Conservation (phyloP, 2,797 vertebrate genomes). For the Pogoniulus pusillus region DNA sequence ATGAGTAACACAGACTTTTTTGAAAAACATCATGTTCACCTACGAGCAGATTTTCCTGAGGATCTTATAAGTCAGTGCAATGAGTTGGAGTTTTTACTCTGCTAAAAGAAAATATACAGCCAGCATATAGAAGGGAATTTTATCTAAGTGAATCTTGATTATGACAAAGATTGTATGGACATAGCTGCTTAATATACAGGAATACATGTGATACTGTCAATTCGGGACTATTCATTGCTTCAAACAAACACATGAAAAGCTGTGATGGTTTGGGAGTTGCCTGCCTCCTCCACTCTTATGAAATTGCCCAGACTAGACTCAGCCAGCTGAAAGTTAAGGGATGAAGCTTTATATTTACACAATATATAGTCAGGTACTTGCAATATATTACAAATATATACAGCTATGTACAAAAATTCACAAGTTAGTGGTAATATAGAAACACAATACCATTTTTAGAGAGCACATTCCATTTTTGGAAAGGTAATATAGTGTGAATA, state of each 20-base stretch:
- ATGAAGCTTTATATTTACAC: no score
- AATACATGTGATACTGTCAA: background rate
- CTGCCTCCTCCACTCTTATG: no score
- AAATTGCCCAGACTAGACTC: no score
- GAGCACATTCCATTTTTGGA: conserved; percentile 26
- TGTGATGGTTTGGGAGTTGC: no score
- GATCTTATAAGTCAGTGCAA: background rate
- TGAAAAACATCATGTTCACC: background rate
- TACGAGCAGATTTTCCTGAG: background rate
- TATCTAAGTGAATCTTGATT: background rate
- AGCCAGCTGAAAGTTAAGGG: no score
- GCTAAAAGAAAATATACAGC: background rate
- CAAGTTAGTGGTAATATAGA: no score
- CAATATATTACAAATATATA: no score
- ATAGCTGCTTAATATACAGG: background rate
- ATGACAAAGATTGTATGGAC: background rate
- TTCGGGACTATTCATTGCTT: background rate
- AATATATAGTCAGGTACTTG: no score
- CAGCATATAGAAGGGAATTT: background rate
- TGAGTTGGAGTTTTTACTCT: background rate
- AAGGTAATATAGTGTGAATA: background rate
- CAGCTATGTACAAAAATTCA: no score
- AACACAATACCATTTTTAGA: background rate
- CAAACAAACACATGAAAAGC: background rate
- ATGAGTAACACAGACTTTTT: background rate